Percentiles rank a stretch among this genome's conserved stretches.
Evolutionary conservation across 2,888 invertebrate species (phyloP).

Genomic region (Heliconius ismenius): DNA sequence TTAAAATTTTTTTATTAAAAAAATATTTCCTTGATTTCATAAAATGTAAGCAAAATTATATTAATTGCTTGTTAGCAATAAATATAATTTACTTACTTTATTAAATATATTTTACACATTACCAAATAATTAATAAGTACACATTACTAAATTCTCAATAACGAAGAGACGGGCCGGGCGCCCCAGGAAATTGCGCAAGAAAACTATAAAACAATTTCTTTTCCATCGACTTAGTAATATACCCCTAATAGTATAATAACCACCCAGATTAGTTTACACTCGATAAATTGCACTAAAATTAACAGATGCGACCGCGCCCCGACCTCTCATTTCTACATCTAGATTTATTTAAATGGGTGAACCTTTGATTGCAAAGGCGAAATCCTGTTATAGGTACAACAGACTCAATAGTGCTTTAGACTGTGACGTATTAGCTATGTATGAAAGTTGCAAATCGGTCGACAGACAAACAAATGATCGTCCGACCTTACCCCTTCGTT

Average conservation of each 20-base stretch:
- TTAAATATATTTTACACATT: too few relatives aligned
- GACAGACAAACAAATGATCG: slow-evolving; percentile 39
- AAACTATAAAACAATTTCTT: neutral
- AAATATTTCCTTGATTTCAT: neutral
- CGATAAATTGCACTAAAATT: slow-evolving; percentile 15
- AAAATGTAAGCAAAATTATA: neutral
- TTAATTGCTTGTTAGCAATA: too few relatives aligned
- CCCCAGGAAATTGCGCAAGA: neutral
- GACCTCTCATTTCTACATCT: slow-evolving; percentile 61
- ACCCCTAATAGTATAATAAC: slow-evolving; percentile 1
- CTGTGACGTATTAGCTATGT: slow-evolving; percentile 43
- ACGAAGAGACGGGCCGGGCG: neutral
- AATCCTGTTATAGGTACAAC: slow-evolving; percentile 62
- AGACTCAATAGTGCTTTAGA: slow-evolving; percentile 45
- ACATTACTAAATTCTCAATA: neutral
- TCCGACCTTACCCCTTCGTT: slow-evolving; percentile 66
- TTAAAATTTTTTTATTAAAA: neutral
- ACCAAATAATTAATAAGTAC: too few relatives aligned
- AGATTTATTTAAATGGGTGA: slow-evolving; percentile 76
- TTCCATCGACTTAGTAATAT: slow-evolving; percentile 1
- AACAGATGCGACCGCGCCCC: slow-evolving; percentile 45
- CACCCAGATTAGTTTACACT: slow-evolving; percentile 22
- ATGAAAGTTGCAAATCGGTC: slow-evolving; percentile 34
- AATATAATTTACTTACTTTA: too few relatives aligned
- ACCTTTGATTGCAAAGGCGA: slow-evolving; percentile 73